Base-by-base conservation (phyloP, 2,113 vertebrate genomes). In the Empidonax traillii region DNA sequence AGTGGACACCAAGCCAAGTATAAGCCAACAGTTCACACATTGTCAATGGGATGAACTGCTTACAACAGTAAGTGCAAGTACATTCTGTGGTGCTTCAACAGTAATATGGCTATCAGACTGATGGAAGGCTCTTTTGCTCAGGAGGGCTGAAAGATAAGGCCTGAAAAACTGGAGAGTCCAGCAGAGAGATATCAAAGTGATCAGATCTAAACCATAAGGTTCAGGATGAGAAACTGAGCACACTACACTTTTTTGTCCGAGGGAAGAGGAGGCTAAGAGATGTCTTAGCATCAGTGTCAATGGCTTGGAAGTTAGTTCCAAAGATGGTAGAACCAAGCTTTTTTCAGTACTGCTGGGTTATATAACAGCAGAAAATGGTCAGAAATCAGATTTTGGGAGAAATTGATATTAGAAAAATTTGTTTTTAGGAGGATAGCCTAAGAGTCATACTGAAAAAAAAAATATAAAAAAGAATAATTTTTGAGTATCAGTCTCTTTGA, bases 281-380 rank as follows among this genome's bases (percentile, higher is more conserved):
- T n/a, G 6, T 2, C 22, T 2, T 41, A 58, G 3, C 22, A 51
- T 6, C 4, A 47, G 12, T 58, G 66, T n/a, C 6, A n/a, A 1
- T 21, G 69, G 8, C 14, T 73, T 61, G 17, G 62, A 88, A 2
- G 1, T 25, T 66, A 33, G 3, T 74, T 61, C 12, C 37, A 56
- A 52, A 78, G 15, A 31, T 33, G 14, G 43, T 10, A 69, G 20
- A n/a, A 65, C 1, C 5, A 61, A 61, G 8, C 2, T 75, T 35
- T 71, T 66, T 25, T 55, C 31, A 21, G 10, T 58, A n/a, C 15
- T 58, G 24, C 2, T 10, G 35, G 9, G 23, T 14, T 67, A 30
- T 6, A 8, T 44, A 66, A 31, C 8, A 47, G 8, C 25, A 4
- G 22, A 49, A n/a, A 79, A 41, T 19, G 6, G 5, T 6, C 10